These are phyloP conservation scores for Urocyon cinereoargenteus DNA, from an alignment of 2,797 vertebrate genomes.

Conservation along the genomic window DNA sequence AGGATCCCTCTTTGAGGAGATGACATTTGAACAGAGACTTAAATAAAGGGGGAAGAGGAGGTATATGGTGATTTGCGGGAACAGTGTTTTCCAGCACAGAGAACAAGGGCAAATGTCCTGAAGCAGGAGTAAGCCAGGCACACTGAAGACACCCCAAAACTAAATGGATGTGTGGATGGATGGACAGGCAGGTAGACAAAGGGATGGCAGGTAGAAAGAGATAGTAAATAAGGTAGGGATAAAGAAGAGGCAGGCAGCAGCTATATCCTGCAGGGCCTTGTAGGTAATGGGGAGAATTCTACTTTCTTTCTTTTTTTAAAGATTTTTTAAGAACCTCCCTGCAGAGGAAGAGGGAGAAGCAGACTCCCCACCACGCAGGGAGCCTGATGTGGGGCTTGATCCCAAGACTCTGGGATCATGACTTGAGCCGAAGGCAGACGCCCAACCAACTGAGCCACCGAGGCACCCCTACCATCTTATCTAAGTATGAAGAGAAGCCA, in stretches of 20 bases:
- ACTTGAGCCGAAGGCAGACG: too few species aligned
- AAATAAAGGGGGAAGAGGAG: background rate
- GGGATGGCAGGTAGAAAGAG: background rate
- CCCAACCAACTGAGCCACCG: too few species aligned
- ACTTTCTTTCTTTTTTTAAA: too few species aligned
- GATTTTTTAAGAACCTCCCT: too few species aligned
- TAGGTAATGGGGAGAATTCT: background rate
- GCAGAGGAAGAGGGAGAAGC: too few species aligned
- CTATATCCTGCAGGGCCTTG: background rate
- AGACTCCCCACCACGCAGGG: too few species aligned
- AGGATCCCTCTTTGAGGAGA: background rate
- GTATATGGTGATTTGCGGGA: background rate
- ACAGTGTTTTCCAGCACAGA: background rate
- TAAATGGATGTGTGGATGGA: background rate
- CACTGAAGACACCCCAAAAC: background rate
- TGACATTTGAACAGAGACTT: slow-evolving; percentile 41
- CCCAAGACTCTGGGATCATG: too few species aligned
- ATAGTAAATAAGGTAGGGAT: background rate
- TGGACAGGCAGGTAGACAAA: background rate
- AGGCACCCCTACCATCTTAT: background rate
- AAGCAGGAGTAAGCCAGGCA: background rate
- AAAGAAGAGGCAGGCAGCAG: background rate
- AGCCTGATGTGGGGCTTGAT: too few species aligned
- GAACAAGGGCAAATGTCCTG: background rate
- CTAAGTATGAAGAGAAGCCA: background rate